These are phyloP conservation scores for Phallusia fumigata DNA, from an alignment of 23 tunicate genomes.

Conservation along the genomic window DNA sequence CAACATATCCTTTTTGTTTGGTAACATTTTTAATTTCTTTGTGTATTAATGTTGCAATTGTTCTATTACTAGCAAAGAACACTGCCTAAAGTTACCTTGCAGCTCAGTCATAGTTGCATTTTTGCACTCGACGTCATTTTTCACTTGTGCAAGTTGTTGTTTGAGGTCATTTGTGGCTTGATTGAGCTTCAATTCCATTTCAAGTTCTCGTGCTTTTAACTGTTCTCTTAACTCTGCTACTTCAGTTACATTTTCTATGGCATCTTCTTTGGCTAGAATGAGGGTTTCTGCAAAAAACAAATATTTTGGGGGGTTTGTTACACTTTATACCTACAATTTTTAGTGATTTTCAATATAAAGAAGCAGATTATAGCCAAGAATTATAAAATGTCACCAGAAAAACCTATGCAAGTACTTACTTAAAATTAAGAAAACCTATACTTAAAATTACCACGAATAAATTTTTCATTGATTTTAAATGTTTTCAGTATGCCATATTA, in stretches of 20 bases:
- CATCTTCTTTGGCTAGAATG: background rate
- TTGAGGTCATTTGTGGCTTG: conserved; percentile 20
- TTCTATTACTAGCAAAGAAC: background rate
- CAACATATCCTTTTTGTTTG: no score
- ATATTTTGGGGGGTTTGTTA: no score
- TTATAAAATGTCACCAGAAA: no score
- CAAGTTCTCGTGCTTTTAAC: conserved; percentile 2
- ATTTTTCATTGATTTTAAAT: no score
- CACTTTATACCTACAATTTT: no score
- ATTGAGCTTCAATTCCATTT: conserved; percentile 17
- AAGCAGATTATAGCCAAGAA: no score
- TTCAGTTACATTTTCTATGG: conserved; percentile 23
- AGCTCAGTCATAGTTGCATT: background rate
- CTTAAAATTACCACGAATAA: no score
- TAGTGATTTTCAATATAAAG: no score
- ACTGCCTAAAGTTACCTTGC: background rate
- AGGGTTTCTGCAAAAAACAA: background rate
- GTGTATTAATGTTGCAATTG: background rate
- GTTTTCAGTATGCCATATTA: no score
- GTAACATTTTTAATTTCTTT: no score
- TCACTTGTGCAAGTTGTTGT: conserved; percentile 23
- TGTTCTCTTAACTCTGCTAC: conserved; percentile 6
- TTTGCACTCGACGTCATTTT: conserved; percentile 14
- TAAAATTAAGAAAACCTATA: no score
- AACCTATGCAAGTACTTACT: no score